Percentiles rank a stretch among this genome's conserved stretches.
These are phyloP conservation scores for Uromys caudimaculatus DNA, from an alignment of 2,797 vertebrate genomes.

Conservation along the genomic window DNA sequence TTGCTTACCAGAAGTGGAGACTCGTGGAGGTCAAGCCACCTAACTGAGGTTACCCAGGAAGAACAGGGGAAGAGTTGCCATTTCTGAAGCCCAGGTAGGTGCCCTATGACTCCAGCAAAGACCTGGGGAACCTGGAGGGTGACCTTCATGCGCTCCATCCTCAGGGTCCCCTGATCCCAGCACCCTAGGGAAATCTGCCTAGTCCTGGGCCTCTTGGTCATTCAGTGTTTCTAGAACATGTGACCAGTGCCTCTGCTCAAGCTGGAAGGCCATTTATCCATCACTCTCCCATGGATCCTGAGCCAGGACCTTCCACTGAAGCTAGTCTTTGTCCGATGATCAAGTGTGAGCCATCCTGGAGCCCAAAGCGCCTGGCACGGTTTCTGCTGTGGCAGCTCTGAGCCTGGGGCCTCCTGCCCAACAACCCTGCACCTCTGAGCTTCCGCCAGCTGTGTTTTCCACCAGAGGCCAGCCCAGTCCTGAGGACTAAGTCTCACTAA, in stretches of 20 bases:
- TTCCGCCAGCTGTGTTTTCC: neutral
- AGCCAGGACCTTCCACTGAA: neutral
- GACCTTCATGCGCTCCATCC: neutral
- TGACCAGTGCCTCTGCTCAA: neutral
- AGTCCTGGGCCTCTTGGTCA: neutral
- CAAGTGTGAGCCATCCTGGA: neutral
- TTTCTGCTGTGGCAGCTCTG: neutral
- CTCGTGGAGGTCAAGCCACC: neutral
- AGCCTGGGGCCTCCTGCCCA: neutral
- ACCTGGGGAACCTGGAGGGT: neutral
- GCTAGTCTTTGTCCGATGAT: conserved; percentile 11
- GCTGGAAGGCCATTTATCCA: neutral
- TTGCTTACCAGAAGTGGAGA: neutral
- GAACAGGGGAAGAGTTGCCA: neutral
- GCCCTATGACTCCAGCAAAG: neutral
- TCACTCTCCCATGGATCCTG: neutral
- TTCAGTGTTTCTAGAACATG: neutral
- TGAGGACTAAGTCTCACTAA: neutral
- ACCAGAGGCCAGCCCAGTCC: neutral
- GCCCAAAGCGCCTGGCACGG: neutral
- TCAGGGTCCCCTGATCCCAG: neutral
- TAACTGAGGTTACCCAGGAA: conserved; percentile 1
- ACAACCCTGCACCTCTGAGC: neutral
- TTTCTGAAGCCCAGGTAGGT: neutral
- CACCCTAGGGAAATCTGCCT: neutral